phyloP scores from a whole-genome alignment of 2,888 invertebrate genomes.

The Sceliomorpha sp. region DNA sequence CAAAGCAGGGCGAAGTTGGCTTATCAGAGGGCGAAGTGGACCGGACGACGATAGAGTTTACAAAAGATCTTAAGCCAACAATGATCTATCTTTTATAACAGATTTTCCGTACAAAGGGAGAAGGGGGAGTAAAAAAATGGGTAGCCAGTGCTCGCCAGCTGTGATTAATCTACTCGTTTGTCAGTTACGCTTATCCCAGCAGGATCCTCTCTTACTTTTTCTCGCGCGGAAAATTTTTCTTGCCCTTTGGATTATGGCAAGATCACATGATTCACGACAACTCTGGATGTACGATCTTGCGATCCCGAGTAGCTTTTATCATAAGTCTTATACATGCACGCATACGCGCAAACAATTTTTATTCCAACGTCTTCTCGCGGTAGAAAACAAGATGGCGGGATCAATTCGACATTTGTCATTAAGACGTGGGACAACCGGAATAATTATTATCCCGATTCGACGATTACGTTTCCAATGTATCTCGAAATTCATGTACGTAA shows the following conservation, averaged over 20 bases:
- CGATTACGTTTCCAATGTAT: too few relatives aligned
- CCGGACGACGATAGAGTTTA: conserved; percentile 44
- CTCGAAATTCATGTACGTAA: too few relatives aligned
- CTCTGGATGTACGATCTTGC: conserved; percentile 12
- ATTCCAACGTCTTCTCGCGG: not conserved
- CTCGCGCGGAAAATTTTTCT: conserved; percentile 39
- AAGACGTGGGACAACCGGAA: too few relatives aligned
- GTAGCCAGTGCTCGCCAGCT: conserved; percentile 53
- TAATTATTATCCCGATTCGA: too few relatives aligned
- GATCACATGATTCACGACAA: conserved; percentile 39
- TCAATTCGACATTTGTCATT: too few relatives aligned
- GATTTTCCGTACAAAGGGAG: conserved; percentile 45
- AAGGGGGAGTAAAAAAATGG: conserved; percentile 54
- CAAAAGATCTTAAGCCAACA: conserved; percentile 43
- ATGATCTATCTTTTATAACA: conserved; percentile 59
- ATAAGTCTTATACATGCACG: not conserved
- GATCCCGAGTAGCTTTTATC: conserved; percentile 31
- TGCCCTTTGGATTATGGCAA: conserved; percentile 34
- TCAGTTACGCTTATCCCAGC: conserved; percentile 62
- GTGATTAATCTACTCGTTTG: conserved; percentile 71
- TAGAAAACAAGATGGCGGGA: too few relatives aligned
- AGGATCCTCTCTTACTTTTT: conserved; percentile 45
- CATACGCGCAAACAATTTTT: too few relatives aligned
- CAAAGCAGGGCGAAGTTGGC: not conserved
- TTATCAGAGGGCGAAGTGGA: conserved; percentile 2